A percentile compares a stretch with the other conserved stretches of the same genome.
Conservation (phyloP, 2,113 vertebrate genomes). For the Sorex araneus region DNA sequence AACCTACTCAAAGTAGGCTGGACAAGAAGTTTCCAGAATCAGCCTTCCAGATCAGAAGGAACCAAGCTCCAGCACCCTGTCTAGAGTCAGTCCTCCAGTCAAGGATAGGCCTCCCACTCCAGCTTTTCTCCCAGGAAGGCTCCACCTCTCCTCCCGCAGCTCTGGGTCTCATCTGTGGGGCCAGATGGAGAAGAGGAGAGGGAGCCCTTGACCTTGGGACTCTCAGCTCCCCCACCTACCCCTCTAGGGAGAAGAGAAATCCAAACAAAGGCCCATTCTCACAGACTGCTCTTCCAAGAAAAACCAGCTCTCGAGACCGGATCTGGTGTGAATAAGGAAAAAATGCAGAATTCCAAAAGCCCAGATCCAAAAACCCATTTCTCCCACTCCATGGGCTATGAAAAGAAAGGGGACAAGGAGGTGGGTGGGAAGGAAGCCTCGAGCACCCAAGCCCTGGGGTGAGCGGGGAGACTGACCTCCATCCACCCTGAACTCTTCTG, state of each 20-base stretch:
- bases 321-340: conserved; percentile 78
- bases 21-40: conserved; percentile 40
- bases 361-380: conserved; percentile 75
- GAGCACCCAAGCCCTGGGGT: background rate
- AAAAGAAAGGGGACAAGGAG: conserved; percentile 51
- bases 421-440: background rate
- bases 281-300: conserved; percentile 80
- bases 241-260: conserved; percentile 72
- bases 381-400: conserved; percentile 57
- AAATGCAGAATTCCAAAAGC: conserved; percentile 78
- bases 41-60: background rate
- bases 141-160: background rate
- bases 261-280: conserved; percentile 81
- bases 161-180: background rate
- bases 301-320: conserved; percentile 71
- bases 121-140: background rate
- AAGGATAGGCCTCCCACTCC: background rate
- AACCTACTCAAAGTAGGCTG: background rate
- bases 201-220: conserved; percentile 48
- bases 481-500: background rate
- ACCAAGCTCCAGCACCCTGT: background rate
- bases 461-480: background rate
- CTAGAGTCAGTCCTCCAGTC: background rate
- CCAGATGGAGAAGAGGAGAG: background rate
- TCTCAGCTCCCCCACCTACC: conserved; percentile 59